These are phyloP conservation scores for Pycnomerus fuliginosus DNA, from an alignment of 2,888 invertebrate genomes.

Conservation along the genomic window DNA sequence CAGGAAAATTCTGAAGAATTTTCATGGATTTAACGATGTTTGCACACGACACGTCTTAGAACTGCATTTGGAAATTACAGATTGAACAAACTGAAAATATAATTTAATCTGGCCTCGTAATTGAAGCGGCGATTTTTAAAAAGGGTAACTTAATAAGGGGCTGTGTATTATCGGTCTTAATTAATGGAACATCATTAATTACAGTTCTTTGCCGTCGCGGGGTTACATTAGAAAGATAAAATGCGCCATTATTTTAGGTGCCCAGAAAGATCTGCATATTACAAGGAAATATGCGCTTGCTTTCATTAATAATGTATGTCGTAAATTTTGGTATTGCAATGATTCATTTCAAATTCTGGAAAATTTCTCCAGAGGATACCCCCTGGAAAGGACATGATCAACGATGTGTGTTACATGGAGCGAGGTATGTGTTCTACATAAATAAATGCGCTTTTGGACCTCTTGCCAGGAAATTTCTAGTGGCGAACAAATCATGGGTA, in stretches of 20 bases:
- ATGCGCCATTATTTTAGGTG: constrained; percentile 16
- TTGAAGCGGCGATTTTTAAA: constrained; percentile 6
- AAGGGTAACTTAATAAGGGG: constrained; percentile 10
- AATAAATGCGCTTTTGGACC: constrained; percentile 13
- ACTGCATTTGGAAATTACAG: constrained; percentile 17
- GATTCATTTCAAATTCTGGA: constrained; percentile 15
- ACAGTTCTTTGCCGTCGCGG: constrained; percentile 16
- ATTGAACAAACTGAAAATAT: constrained; percentile 5
- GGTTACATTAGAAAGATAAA: constrained; percentile 22
- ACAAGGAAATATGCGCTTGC: constrained; percentile 11
- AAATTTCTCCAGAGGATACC: constrained; percentile 19
- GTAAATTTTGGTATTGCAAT: constrained; percentile 17
- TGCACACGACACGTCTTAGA: constrained; percentile 21
- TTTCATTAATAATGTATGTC: constrained; percentile 22
- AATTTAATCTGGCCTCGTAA: constrained; percentile 6
- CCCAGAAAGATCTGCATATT: constrained; percentile 9
- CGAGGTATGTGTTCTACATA: constrained; percentile 14
- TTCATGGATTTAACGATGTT: constrained; percentile 24
- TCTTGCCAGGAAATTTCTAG: no score
- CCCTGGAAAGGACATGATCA: constrained; percentile 13
- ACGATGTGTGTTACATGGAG: constrained; percentile 16
- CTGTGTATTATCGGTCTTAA: constrained; percentile 11
- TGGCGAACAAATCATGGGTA: no score
- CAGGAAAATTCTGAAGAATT: constrained; percentile 25
- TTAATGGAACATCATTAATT: constrained; percentile 20